A percentile compares a stretch with the other conserved stretches of the same genome.
Conservation (phyloP, 2,888 invertebrate species). For the Yponomeuta evonymella region DNA sequence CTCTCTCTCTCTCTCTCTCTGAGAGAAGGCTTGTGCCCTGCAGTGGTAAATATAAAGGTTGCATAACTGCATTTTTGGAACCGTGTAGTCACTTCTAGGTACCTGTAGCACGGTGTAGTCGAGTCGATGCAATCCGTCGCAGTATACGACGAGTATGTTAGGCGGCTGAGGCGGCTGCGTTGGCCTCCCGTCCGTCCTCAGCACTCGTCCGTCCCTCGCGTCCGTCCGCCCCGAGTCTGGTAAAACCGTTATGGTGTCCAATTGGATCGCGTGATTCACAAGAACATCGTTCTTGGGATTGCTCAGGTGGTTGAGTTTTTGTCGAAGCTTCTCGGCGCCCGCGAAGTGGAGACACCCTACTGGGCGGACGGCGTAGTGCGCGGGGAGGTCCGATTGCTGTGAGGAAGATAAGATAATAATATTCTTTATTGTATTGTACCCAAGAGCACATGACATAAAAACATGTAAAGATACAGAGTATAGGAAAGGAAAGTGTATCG, state of each 20-base stretch:
- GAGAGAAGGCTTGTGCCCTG: too few species aligned
- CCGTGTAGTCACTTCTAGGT: too few species aligned
- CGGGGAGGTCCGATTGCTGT: constrained; percentile 45
- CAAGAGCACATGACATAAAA: too few species aligned
- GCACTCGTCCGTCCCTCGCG: neutral
- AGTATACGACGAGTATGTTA: constrained; percentile 75
- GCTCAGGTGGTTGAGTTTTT: constrained; percentile 40
- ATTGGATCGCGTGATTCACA: constrained; percentile 19
- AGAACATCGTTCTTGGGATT: constrained; percentile 28
- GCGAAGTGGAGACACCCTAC: constrained; percentile 61
- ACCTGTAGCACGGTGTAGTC: constrained; percentile 84
- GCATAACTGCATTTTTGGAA: too few species aligned
- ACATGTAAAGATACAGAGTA: too few species aligned
- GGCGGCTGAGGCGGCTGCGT: constrained; percentile 20
- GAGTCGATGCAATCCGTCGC: constrained; percentile 75
- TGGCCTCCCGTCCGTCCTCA: too few species aligned
- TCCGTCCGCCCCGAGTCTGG: constrained; percentile 25
- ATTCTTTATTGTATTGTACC: too few species aligned
- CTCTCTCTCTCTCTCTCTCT: too few species aligned
- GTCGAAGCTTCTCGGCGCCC: constrained; percentile 58
- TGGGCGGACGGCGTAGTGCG: constrained; percentile 56
- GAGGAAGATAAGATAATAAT: neutral
- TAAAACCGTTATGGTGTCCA: constrained; percentile 36
- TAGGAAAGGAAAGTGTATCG: too few species aligned
- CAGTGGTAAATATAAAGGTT: too few species aligned